A percentile compares a stretch with the other conserved stretches of the same genome.
Evolutionary conservation across 2,888 invertebrate species (phyloP).

Genomic region (Andrena dorsata): DNA sequence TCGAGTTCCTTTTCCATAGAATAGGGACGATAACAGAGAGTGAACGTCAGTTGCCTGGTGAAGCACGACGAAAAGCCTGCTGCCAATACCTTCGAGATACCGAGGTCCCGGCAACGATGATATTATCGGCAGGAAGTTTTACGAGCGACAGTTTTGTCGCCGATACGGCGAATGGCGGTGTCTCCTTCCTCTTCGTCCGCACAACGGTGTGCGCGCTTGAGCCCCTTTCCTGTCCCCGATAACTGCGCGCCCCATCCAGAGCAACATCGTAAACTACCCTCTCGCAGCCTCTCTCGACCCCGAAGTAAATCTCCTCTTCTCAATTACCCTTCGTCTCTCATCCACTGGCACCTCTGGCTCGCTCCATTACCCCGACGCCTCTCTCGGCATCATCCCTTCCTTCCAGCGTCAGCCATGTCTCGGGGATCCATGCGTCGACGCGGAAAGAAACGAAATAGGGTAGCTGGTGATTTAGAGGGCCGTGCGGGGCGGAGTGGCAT

Average conservation of each 20-base stretch:
- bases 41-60: conserved; percentile 21
- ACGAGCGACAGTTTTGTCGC: conserved; percentile 72
- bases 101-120: conserved; percentile 43
- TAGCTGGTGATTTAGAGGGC: conserved; percentile 37
- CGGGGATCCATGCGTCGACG: conserved; percentile 24
- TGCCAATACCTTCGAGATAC: conserved; percentile 31
- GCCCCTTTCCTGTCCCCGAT: conserved; percentile 66
- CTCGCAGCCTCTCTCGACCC: conserved; percentile 56
- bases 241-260: conserved; percentile 72
- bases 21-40: conserved; percentile 20
- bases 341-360: conserved; percentile 65
- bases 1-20: not conserved
- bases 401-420: conserved; percentile 35
- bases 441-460: conserved; percentile 53
- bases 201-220: conserved; percentile 54
- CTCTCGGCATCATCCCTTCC: conserved; percentile 60
- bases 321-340: conserved; percentile 81
- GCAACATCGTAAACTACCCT: conserved; percentile 76
- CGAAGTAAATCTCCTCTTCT: conserved; percentile 84
- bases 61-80: conserved; percentile 3
- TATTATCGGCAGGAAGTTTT: conserved; percentile 72
- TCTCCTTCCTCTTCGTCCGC: conserved; percentile 32
- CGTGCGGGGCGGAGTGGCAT: not conserved
- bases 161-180: conserved; percentile 56
- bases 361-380: conserved; percentile 79